phyloP scores from a whole-genome alignment of 2,113 vertebrate species.

The Triplophysa dalaica region DNA sequence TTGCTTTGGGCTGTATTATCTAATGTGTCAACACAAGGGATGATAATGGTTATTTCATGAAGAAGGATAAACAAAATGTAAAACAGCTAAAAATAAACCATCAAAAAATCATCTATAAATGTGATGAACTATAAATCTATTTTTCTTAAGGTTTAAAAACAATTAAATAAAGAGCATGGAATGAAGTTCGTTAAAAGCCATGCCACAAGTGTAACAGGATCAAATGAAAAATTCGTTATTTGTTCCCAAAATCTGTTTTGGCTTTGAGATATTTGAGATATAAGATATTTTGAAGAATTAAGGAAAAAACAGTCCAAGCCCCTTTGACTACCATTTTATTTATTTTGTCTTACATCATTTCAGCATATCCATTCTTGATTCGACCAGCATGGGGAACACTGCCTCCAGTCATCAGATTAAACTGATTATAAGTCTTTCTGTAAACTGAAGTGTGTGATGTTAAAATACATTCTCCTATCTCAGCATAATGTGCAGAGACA shows the following conservation, averaged over 20 bases:
- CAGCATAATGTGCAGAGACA: not conserved
- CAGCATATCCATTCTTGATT: conserved; percentile 3
- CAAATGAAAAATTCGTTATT: too few species aligned
- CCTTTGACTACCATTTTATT: too few species aligned
- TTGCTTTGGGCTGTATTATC: not conserved
- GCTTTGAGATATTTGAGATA: too few species aligned
- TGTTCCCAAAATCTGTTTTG: too few species aligned
- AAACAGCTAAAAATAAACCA: not conserved
- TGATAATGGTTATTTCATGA: conserved; percentile 5
- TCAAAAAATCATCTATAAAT: not conserved
- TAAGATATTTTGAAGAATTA: too few species aligned
- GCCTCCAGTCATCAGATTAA: conserved; percentile 39
- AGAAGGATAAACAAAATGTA: not conserved
- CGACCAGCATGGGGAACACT: conserved; percentile 23
- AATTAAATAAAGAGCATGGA: not conserved
- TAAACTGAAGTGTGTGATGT: conserved; percentile 9
- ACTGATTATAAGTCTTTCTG: conserved; percentile 27
- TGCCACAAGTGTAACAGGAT: not conserved
- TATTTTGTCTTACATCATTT: too few species aligned
- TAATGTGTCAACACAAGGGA: conserved; percentile 4
- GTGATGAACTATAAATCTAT: not conserved
- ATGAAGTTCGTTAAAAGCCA: not conserved
- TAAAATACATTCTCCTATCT: not conserved
- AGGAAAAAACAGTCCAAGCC: too few species aligned
- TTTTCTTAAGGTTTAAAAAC: not conserved